phyloP scores from a whole-genome alignment of 2,888 invertebrate genomes.

The Augochlorella aurata region DNA sequence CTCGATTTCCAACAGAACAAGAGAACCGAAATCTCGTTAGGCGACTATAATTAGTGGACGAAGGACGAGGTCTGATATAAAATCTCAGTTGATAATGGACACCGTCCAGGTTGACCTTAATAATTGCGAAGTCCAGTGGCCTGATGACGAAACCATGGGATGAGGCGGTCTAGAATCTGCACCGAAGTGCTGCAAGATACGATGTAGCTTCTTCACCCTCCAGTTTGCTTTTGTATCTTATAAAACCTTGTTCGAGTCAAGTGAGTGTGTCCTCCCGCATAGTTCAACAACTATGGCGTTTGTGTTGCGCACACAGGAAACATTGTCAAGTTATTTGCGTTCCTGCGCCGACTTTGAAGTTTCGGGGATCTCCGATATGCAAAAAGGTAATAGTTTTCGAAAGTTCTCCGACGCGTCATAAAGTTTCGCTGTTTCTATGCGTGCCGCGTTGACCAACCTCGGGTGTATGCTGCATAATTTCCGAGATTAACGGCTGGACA shows the following conservation, averaged over 20 bases:
- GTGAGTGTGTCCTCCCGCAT: constrained; percentile 12
- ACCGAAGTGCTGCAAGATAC: background rate
- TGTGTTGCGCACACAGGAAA: background rate
- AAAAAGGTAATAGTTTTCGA: constrained; percentile 25
- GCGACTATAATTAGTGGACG: background rate
- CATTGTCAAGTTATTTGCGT: constrained; percentile 21
- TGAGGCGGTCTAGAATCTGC: background rate
- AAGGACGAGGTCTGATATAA: background rate
- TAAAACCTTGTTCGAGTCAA: constrained; percentile 22
- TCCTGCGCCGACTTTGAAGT: background rate
- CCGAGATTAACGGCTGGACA: background rate
- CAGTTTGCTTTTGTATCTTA: background rate
- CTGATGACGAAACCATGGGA: background rate
- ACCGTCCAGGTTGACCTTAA: background rate
- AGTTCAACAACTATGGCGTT: constrained; percentile 25
- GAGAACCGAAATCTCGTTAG: no score
- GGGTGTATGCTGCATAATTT: background rate
- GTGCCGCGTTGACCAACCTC: constrained; percentile 1
- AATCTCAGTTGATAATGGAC: background rate
- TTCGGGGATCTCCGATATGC: constrained; percentile 12
- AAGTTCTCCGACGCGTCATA: constrained; percentile 5
- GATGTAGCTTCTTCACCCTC: background rate
- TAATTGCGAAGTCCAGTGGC: background rate
- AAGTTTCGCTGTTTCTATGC: background rate
- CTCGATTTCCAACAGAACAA: no score